phyloP scores from a whole-genome alignment of 2,888 invertebrate species.

The Lutraria lutraria region DNA sequence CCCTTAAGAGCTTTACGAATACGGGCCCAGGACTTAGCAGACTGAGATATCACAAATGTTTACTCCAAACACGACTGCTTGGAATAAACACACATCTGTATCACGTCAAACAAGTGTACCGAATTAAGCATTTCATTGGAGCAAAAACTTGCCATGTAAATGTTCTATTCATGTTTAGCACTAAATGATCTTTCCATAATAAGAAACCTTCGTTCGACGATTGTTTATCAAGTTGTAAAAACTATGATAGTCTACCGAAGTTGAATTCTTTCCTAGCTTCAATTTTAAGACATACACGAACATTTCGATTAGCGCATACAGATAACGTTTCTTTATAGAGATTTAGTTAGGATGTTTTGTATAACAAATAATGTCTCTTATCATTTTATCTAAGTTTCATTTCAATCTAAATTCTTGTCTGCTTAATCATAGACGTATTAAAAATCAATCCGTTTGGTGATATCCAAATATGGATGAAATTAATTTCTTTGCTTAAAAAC shows the following conservation, averaged over 20 bases:
- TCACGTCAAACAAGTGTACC: too few relatives aligned
- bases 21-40: too few relatives aligned
- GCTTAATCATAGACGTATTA: background rate
- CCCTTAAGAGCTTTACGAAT: too few relatives aligned
- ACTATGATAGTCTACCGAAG: background rate
- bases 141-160: too few relatives aligned
- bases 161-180: background rate
- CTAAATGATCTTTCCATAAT: background rate
- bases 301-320: background rate
- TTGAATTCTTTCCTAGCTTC: background rate
- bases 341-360: background rate
- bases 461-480: background rate
- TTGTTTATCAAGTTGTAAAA: background rate
- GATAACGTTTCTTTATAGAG: slow-evolving; percentile 12
- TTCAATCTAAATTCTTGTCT: slow-evolving; percentile 6
- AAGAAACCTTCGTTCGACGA: background rate
- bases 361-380: background rate
- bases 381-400: background rate
- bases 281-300: background rate
- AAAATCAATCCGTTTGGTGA: background rate
- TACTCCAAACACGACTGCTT: too few relatives aligned
- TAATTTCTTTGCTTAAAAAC: background rate
- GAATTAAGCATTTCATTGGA: too few relatives aligned
- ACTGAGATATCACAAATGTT: too few relatives aligned
- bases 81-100: too few relatives aligned